Conservation (phyloP, 37 sponge, comb jelly and placozoan species). For the Axinella damicornis region DNA sequence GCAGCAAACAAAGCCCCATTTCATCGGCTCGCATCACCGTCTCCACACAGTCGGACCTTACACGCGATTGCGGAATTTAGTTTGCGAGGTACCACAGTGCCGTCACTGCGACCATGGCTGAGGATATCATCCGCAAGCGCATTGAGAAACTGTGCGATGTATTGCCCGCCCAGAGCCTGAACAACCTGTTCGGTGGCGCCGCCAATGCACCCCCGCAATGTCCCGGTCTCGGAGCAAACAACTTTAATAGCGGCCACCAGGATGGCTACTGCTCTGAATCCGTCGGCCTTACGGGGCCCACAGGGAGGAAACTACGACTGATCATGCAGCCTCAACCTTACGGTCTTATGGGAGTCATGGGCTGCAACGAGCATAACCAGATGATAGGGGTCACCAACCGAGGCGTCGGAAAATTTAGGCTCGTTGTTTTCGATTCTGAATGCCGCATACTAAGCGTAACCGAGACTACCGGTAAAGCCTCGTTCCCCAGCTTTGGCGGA, state of each 20-base stretch:
- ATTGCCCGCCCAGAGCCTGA: background rate
- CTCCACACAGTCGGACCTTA: no score
- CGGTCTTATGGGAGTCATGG: background rate
- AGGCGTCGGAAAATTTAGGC: no score
- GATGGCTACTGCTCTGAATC: slow-evolving; percentile 20
- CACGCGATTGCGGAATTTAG: no score
- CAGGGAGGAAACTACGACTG: background rate
- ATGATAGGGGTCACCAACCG: background rate
- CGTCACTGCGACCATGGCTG: no score
- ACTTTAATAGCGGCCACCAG: background rate
- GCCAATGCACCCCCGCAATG: background rate
- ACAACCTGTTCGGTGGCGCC: background rate
- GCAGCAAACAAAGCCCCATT: no score
- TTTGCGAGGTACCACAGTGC: no score
- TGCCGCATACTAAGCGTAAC: no score
- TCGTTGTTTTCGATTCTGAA: no score
- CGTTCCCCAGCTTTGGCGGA: no score
- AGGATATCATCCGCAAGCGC: no score
- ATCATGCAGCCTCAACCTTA: background rate
- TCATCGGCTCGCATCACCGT: no score
- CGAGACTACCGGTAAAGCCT: no score
- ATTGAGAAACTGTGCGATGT: background rate
- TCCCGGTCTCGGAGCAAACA: background rate
- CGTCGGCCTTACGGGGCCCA: background rate
- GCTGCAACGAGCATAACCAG: background rate